Conservation (phyloP, 2,113 vertebrate genomes). For the Ellobius talpinus region DNA sequence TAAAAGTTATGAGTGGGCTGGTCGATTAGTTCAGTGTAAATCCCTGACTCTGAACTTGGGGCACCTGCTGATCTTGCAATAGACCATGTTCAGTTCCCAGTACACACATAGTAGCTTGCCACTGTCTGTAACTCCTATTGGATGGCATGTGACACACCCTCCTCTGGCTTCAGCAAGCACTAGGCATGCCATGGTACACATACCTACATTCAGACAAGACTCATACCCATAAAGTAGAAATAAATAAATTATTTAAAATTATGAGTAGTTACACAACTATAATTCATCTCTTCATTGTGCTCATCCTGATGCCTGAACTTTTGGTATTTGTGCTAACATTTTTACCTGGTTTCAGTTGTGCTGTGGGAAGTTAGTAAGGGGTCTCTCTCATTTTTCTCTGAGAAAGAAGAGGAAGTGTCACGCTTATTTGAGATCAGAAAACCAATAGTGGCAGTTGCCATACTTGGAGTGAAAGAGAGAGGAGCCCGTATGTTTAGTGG, state of each 20-base stretch:
- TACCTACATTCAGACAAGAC: too few relatives aligned
- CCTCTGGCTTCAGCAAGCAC: too few relatives aligned
- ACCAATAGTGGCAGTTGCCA: not conserved
- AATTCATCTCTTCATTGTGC: not conserved
- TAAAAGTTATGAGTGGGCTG: not conserved
- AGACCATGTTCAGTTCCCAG: not conserved
- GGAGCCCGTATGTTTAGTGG: not conserved
- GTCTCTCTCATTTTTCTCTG: not conserved
- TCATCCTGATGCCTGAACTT: not conserved
- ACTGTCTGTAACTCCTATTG: not conserved
- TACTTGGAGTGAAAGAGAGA: not conserved
- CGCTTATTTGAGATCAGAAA: conserved; percentile 7
- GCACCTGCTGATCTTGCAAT: not conserved
- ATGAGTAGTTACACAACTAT: not conserved
- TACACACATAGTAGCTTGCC: not conserved
- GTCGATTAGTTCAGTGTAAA: not conserved
- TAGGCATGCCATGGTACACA: too few relatives aligned
- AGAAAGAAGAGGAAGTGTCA: not conserved
- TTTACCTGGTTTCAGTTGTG: not conserved
- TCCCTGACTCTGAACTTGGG: not conserved
- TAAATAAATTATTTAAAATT: too few relatives aligned
- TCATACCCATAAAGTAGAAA: too few relatives aligned
- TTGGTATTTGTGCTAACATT: not conserved
- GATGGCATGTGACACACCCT: too few relatives aligned
- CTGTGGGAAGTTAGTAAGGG: not conserved